phyloP scores from a whole-genome alignment of 2,888 invertebrate genomes.

The Teleiodes luculella region DNA sequence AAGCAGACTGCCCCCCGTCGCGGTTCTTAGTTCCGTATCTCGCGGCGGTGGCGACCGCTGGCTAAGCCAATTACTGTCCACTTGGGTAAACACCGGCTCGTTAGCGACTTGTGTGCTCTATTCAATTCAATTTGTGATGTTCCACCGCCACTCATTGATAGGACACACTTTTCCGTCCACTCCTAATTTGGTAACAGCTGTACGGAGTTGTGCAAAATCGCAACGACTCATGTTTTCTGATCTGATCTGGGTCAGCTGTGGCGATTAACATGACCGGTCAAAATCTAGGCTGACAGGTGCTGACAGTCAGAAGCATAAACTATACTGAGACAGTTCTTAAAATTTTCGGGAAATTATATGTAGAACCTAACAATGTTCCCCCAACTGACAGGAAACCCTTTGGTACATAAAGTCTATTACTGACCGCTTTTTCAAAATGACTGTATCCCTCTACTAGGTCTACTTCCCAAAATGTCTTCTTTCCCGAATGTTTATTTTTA shows the following conservation, averaged over 20 bases:
- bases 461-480: no score
- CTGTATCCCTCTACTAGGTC: no score
- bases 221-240: constrained; percentile 18
- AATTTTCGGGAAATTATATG: no score
- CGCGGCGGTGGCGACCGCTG: constrained; percentile 61
- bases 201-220: constrained; percentile 33
- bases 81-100: constrained; percentile 77
- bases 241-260: constrained; percentile 6
- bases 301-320: no score
- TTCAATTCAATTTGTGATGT: constrained; percentile 74
- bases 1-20: constrained; percentile 18
- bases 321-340: no score
- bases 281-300: no score
- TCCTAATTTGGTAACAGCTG: constrained; percentile 44
- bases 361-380: no score
- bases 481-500: no score
- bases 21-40: constrained; percentile 31
- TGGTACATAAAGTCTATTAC: no score
- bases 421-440: no score
- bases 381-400: no score
- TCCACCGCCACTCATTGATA: constrained; percentile 73
- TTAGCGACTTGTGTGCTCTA: constrained; percentile 78
- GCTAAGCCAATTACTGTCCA: constrained; percentile 78
- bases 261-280: no score
- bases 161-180: constrained; percentile 40